phyloP scores from a whole-genome alignment of 2,888 invertebrate species.

The Dryobota labecula region DNA sequence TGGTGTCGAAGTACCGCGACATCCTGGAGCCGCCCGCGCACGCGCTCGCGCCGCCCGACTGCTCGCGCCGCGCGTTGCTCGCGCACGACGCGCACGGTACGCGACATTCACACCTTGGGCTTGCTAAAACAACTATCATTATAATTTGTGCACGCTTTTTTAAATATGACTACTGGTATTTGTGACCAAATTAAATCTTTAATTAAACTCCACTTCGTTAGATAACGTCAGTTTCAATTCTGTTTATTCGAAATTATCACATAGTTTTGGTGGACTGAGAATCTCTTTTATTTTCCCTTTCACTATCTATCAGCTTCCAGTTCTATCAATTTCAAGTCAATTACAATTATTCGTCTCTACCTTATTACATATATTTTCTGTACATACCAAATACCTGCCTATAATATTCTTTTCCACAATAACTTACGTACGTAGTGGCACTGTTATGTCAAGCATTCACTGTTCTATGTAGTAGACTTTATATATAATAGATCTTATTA shows the following conservation, averaged over 20 bases:
- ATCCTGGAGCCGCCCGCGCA: slow-evolving; percentile 98
- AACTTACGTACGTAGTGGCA: slow-evolving; percentile 60
- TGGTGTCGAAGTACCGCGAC: slow-evolving; percentile 99
- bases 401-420: slow-evolving; percentile 20
- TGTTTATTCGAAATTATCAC: background rate
- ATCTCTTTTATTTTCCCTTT: slow-evolving; percentile 1
- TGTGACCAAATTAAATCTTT: background rate
- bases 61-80: slow-evolving; percentile 80
- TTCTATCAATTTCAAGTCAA: slow-evolving; percentile 9
- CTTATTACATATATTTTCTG: slow-evolving; percentile 16
- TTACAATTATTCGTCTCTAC: background rate
- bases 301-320: background rate
- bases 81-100: slow-evolving; percentile 87
- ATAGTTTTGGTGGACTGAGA: background rate
- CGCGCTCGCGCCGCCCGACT: slow-evolving; percentile 89
- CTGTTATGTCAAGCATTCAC: slow-evolving; percentile 69
- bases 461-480: slow-evolving; percentile 66
- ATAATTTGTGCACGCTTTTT: slow-evolving; percentile 64
- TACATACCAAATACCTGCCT: slow-evolving; percentile 41
- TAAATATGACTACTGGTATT: slow-evolving; percentile 38
- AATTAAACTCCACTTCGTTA: slow-evolving; percentile 9
- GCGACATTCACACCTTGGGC: slow-evolving; percentile 42
- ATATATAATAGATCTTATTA: slow-evolving; percentile 5
- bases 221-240: background rate
- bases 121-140: slow-evolving; percentile 41